Evolutionary conservation across 2,888 invertebrate genomes (phyloP), one percentile per base, ranked within the genome.

Genomic region (Spialia ferax): DNA sequence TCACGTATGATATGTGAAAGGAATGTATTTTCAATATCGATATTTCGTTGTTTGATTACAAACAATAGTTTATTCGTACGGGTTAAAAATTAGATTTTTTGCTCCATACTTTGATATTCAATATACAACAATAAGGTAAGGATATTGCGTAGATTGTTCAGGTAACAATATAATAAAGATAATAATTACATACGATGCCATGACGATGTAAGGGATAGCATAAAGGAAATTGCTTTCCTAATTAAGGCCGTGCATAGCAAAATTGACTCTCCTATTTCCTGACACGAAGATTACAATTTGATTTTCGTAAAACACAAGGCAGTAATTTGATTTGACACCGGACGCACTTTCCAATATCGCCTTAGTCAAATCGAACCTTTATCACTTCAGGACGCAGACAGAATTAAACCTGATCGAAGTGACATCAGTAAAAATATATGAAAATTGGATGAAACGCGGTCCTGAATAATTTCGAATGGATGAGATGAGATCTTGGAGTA

Each of bases 341-440:
- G 11, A 50, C 35, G 29, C 38, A 23, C 65, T 35, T 52, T 23
- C 38, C 65, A 38, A 65, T 65, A 63, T 55, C 54, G 23, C 50
- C 48, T 48, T 57, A 64, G 50, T 50, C 18, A 57, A 57, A 29
- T 57, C 32, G 5, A 59, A 65, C 57, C 65, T 65, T 50, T 48
- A 38, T 64, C 64, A 64, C 55, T 64, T 65, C 50, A 18, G 50
- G 26, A 57, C 38, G 52, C 10, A 35, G 56, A 42, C 50, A 29
- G 63, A 63, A 55, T 63, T 63, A 63, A 54, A 63, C 54, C 42
- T 63, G 54, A 57, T 50, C 45, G 35, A 35, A 59, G 38, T 35
- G 57, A 65, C 65, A 52, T 32, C 38, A 59, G 35, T 52, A 26
- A 59, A 56, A 52, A 26, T 59, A 50, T 64, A 65, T 65, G 57